Conservation (phyloP, 2,797 vertebrate genomes). For the Salarias fasciatus region DNA sequence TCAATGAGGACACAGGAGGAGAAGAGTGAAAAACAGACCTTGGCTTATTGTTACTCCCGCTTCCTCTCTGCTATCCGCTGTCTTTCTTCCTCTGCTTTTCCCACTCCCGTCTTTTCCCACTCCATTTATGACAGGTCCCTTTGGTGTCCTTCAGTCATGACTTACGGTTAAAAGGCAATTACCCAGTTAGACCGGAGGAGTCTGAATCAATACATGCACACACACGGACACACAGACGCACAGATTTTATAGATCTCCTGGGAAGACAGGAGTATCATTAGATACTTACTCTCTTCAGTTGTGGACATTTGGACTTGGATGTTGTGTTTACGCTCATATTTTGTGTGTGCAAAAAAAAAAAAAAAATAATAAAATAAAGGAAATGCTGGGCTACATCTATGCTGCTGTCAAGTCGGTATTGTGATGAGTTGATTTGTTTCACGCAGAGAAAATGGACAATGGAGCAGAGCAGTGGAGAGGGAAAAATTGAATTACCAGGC, state of each 20-base stretch:
- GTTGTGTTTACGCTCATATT: constrained; percentile 6
- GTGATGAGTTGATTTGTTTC: constrained; percentile 4
- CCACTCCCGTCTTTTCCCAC: constrained; percentile 24
- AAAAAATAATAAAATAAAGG: no score
- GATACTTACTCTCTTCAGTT: constrained; percentile 43
- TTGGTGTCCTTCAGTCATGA: constrained; percentile 70
- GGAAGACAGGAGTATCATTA: constrained; percentile 48
- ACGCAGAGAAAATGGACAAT: constrained; percentile 13
- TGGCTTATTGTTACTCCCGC: constrained; percentile 42
- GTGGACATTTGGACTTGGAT: constrained; percentile 14
- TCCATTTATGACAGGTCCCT: constrained; percentile 60
- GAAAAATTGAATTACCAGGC: constrained; percentile 40
- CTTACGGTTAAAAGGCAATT: constrained; percentile 76
- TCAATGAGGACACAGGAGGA: no score
- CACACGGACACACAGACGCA: constrained; percentile 5
- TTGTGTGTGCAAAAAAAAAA: background rate
- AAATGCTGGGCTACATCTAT: constrained; percentile 13
- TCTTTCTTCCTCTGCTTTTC: constrained; percentile 19
- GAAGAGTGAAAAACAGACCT: constrained; percentile 51
- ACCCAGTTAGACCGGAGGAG: constrained; percentile 54
- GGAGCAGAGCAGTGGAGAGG: background rate
- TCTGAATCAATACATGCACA: constrained; percentile 51
- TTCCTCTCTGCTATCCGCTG: constrained; percentile 22
- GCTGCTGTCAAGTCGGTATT: constrained; percentile 29
- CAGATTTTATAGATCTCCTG: constrained; percentile 38